A percentile compares a stretch with the other conserved stretches of the same genome.
phyloP scores from a whole-genome alignment of 2,888 invertebrate species.

The Eudemis profundana region DNA sequence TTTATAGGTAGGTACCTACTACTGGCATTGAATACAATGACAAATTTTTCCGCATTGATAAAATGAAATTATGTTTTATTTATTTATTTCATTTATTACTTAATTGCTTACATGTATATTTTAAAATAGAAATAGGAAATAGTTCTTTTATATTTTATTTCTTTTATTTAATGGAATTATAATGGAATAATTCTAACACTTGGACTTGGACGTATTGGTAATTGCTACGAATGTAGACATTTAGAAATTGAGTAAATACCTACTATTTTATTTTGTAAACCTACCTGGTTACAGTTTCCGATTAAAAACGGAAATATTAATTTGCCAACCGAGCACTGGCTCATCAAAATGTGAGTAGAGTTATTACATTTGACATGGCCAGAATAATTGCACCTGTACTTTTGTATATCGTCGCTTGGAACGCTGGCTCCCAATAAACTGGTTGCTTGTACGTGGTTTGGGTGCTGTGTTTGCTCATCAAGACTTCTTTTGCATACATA shows the following conservation, averaged over 20 bases:
- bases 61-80: background rate
- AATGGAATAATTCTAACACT: too few species aligned
- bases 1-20: background rate
- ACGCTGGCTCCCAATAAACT: conserved; percentile 7
- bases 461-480: conserved; percentile 33
- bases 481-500: conserved; percentile 39
- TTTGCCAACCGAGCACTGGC: conserved; percentile 21
- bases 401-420: conserved; percentile 5
- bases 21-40: conserved; percentile 1
- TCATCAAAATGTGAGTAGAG: conserved; percentile 30
- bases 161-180: too few species aligned
- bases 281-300: background rate
- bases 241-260: background rate
- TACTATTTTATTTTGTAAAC: background rate
- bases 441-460: conserved; percentile 27
- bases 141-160: too few species aligned
- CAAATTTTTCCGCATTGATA: conserved; percentile 4
- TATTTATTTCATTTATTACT: background rate
- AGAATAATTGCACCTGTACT: conserved; percentile 19
- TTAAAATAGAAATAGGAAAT: too few species aligned
- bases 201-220: too few species aligned
- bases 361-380: conserved; percentile 8
- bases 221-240: background rate
- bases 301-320: conserved; percentile 38
- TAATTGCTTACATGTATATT: too few species aligned